Base-by-base conservation (phyloP, 2,113 vertebrate species). In the Danionella cerebrum region DNA sequence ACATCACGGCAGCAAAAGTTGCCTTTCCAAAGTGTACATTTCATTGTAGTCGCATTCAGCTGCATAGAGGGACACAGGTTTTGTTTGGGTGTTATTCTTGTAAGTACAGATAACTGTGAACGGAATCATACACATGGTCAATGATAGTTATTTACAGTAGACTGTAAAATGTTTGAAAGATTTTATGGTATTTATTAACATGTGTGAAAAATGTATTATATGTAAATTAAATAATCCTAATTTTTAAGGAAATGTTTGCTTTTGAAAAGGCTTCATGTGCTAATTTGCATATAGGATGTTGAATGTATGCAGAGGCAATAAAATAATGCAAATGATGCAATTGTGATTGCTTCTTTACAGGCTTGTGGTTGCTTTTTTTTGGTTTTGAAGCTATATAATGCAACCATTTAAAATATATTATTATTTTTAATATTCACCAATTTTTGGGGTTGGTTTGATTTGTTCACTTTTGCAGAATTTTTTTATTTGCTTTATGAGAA, bases 151-250 rank as follows among this genome's bases (percentile, higher is more conserved):
- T 83, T 83, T 82, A n/a, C n/a, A n/a, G n/a, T n/a, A 83, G 81
- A 57, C 71, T 72, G 80, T 81, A 82, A 74, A 71, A 73, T 72
- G 80, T 84, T 84, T 86, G 84, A 86, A 73, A 78, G 78, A 83
- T 84, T 84, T 79, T 86, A 83, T 85, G 82, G 86, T 89, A 90
- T 90, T 90, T 90, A 90, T 89, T 90, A 88, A 89, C 83, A 73
- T 69, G 80, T 87, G 85, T 87, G 84, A 79, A 85, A 55, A 78
- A 85, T 90, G 87, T 89, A 89, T 83, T 69, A 88, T 89, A 88
- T 90, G 87, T 89, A 89, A 84, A 90, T 79, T 83, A 85, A 85
- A 84, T 78, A 84, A 84, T 83, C 77, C 80, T 87, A 87, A 89
- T 89, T 89, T 90, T 85, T 87, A 82, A 88, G 84, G 65, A 65